Evolutionary conservation across 2,113 vertebrate species (phyloP).

Genomic region (Sisor rabdophorus): DNA sequence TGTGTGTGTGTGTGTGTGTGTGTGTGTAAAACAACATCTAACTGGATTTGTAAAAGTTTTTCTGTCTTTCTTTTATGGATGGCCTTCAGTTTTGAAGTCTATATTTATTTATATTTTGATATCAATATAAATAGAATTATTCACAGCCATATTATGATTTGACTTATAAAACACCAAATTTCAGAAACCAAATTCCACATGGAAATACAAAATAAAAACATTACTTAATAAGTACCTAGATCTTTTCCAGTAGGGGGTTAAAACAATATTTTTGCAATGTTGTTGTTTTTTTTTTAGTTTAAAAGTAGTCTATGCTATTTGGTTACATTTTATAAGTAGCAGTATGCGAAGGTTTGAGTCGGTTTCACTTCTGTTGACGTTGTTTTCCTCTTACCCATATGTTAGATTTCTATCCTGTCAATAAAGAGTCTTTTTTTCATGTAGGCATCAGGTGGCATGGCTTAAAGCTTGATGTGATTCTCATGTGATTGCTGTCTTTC

Average conservation of each 20-base stretch:
- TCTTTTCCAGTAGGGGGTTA: background rate
- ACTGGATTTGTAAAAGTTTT: slow-evolving; percentile 2
- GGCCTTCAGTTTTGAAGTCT: background rate
- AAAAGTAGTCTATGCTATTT: background rate
- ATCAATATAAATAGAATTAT: background rate
- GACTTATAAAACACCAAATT: background rate
- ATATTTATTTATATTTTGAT: background rate
- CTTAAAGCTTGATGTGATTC: background rate
- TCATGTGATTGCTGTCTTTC: slow-evolving; percentile 63
- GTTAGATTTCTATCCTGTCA: background rate
- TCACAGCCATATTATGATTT: background rate
- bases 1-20: slow-evolving; percentile 29
- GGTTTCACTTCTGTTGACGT: too few relatives aligned
- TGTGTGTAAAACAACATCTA: slow-evolving; percentile 7
- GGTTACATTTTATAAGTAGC: background rate
- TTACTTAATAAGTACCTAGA: background rate
- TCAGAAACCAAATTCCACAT: background rate
- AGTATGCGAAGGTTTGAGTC: background rate
- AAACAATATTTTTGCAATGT: background rate
- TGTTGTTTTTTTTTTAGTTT: background rate
- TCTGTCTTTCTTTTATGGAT: slow-evolving; percentile 24
- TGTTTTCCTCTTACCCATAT: background rate
- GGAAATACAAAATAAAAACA: background rate
- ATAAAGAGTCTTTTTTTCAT: background rate
- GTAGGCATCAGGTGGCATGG: background rate